Evolutionary conservation across 2,113 vertebrate genomes (phyloP).

Genomic region (Vulpes lagopus): DNA sequence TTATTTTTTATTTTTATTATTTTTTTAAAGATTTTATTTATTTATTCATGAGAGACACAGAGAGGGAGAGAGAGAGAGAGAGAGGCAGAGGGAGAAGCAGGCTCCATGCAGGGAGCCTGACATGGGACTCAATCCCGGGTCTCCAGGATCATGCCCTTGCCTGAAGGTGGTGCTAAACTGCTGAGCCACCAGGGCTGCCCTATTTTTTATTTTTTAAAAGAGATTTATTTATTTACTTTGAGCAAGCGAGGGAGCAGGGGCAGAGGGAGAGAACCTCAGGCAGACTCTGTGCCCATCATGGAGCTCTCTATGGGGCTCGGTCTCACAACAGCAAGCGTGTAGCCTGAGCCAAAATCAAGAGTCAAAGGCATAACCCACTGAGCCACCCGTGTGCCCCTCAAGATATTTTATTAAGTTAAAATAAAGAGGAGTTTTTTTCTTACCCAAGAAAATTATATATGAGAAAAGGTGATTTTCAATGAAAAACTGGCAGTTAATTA

Average conservation of each 20-base stretch:
- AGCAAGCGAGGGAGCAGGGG: not conserved
- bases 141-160: no score
- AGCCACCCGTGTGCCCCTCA: not conserved
- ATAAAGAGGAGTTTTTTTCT: not conserved
- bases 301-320: fast-evolving
- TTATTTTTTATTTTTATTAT: not conserved
- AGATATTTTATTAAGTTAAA: not conserved
- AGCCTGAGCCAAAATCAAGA: not conserved
- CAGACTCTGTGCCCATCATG: not conserved
- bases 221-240: not conserved
- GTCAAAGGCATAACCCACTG: not conserved
- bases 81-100: no score
- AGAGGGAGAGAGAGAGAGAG: no score
- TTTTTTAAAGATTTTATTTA: no score
- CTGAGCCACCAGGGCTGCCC: no score
- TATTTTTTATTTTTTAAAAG: not conserved
- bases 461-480: conserved; percentile 73
- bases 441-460: conserved; percentile 42
- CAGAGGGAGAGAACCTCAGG: not conserved
- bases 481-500: conserved; percentile 79
- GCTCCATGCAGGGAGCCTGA: no score
- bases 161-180: no score
- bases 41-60: no score
- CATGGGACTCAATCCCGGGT: no score
- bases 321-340: fast-evolving